These are phyloP conservation scores for Homalodisca vitripennis DNA, from an alignment of 1,140 invertebrate species.

Conservation along the genomic window DNA sequence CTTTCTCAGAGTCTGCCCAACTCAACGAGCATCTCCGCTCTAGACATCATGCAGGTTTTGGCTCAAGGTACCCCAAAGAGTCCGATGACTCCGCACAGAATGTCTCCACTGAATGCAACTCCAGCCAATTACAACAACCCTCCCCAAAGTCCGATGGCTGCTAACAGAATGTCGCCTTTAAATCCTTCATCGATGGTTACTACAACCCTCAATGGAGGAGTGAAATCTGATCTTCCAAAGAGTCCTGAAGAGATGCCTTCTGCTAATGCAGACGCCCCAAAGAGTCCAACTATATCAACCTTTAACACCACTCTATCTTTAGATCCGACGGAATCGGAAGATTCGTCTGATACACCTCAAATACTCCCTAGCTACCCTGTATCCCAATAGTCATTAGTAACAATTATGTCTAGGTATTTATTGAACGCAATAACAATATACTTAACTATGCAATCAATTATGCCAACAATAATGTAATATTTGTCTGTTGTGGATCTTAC, in stretches of 20 bases:
- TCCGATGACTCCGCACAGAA: slow-evolving; percentile 14
- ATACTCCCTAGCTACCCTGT: slow-evolving; percentile 15
- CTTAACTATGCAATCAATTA: slow-evolving; percentile 25
- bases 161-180: not conserved
- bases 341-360: not conserved
- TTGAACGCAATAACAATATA: slow-evolving; percentile 25
- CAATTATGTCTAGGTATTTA: slow-evolving; percentile 4
- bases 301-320: slow-evolving; percentile 22
- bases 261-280: not conserved
- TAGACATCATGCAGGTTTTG: slow-evolving; percentile 14
- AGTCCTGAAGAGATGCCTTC: slow-evolving; percentile 1
- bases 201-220: not conserved
- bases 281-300: slow-evolving; percentile 4
- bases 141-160: slow-evolving; percentile 20
- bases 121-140: not conserved
- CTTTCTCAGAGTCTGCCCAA: slow-evolving; percentile 13
- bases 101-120: not conserved
- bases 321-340: slow-evolving; percentile 2
- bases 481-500: slow-evolving; percentile 5
- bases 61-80: slow-evolving; percentile 8
- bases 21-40: slow-evolving; percentile 4
- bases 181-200: not conserved
- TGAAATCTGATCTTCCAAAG: slow-evolving; percentile 2
- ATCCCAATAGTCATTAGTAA: slow-evolving; percentile 6
- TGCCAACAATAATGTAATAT: slow-evolving; percentile 25